Percentiles rank a stretch among this genome's conserved stretches.
Evolutionary conservation across 2,113 vertebrate genomes (phyloP).

Genomic region (Sarotherodon lohbergeri): DNA sequence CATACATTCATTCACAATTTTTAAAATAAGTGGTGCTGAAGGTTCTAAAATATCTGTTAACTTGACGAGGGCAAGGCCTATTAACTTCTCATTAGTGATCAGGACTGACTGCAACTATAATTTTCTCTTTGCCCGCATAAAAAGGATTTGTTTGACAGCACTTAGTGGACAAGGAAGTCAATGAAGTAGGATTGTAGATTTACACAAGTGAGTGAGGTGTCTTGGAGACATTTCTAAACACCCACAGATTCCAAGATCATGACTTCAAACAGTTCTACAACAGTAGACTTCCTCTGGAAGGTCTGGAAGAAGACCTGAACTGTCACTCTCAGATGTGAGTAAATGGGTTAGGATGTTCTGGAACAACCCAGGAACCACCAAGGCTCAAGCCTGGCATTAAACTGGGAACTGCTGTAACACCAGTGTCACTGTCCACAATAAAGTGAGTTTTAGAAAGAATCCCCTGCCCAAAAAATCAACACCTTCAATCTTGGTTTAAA

Average conservation of each 20-base stretch:
- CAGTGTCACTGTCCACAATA: neutral
- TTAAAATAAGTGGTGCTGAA: neutral
- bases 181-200: neutral
- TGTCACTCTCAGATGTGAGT: neutral
- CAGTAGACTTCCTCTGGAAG: neutral
- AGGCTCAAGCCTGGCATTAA: neutral
- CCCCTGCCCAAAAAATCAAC: neutral
- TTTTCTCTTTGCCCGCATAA: neutral
- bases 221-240: neutral
- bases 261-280: neutral
- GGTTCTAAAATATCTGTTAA: neutral
- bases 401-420: neutral
- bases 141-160: neutral
- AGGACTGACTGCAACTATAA: neutral
- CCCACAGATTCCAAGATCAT: neutral
- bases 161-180: neutral
- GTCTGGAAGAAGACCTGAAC: neutral
- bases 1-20: accelerated
- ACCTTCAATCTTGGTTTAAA: neutral
- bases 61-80: neutral
- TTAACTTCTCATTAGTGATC: neutral
- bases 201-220: neutral
- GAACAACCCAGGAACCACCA: neutral
- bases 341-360: neutral
- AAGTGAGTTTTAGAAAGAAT: neutral